Base-by-base conservation (phyloP, 2,797 vertebrate genomes). In the Coreius guichenoti region DNA sequence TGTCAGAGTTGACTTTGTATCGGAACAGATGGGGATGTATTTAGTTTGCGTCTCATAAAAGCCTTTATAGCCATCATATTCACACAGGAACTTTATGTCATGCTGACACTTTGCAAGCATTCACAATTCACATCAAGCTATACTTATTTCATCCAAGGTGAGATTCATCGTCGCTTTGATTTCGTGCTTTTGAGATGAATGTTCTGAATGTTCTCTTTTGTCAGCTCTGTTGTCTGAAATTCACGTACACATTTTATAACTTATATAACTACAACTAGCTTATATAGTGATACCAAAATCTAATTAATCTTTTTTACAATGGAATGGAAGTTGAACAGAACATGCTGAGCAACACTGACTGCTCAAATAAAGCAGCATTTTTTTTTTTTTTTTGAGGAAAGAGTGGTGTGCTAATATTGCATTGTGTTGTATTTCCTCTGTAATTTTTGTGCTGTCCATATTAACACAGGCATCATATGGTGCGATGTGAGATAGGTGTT, bases 21-120 rank as follows among this genome's bases (percentile, higher is more conserved):
- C 45, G 26, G 31, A 68, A 26, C 33, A 68, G 82, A 63, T 58
- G 63, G 33, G n/a, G 61, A 29, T 11, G n/a, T 77, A 49, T 84
- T 76, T 84, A 54, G n/a, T 56, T 69, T 77, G n/a, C 58, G 26
- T 54, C 17, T 54, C 31, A 51, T 76, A 67, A 67, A 77, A 56
- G 45, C 63, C 16, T 77, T 84, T 74, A 82, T 45, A 72, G 61
- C 61, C 3, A 8, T 67, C 45, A 56, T 77, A 43, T 77, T 56
- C n/a, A 84, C 63, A 84, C n/a, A 29, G 14, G 31, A 83, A 56
- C 47, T 68, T 56, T 76, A 73, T 31, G 21, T 5, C 11, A 43
- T 1, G 2, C 8, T 36, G 45, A 51, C 31, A 54, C 56, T 49
- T 61, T n/a, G 17, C n/a, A 43, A 23, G 19, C 31, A 51, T 36